Conservation (phyloP, 2,888 invertebrate genomes). For the Trichopria drosophilae region DNA sequence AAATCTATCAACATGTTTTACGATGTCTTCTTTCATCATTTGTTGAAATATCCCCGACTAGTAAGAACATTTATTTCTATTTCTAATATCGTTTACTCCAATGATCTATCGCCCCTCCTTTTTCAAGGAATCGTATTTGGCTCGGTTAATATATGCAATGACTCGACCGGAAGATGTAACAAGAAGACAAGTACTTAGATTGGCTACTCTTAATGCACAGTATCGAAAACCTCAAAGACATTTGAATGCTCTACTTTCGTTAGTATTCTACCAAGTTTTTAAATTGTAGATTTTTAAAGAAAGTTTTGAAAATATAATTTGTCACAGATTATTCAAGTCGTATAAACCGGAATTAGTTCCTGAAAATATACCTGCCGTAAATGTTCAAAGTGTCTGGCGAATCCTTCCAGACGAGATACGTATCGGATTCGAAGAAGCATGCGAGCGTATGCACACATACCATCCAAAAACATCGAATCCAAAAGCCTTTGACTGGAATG, state of each 20-base stretch:
- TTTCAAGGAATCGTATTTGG: conserved; percentile 43
- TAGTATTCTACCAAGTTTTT: conserved; percentile 26
- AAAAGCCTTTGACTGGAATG: conserved; percentile 42
- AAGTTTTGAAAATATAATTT: background rate
- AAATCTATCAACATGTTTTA: conserved; percentile 48
- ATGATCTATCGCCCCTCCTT: conserved; percentile 7
- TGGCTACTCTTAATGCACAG: conserved; percentile 39
- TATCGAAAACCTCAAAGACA: conserved; percentile 43
- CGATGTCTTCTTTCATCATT: conserved; percentile 43
- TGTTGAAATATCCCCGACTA: conserved; percentile 45
- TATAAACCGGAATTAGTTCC: conserved; percentile 56
- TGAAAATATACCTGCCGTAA: conserved; percentile 49
- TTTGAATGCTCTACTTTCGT: conserved; percentile 50
- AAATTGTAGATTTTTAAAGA: background rate
- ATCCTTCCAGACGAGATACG: conserved; percentile 46
- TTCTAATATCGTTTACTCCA: conserved; percentile 3
- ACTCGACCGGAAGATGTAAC: conserved; percentile 55
- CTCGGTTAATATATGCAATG: conserved; percentile 48
- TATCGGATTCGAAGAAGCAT: conserved; percentile 45
- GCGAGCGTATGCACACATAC: conserved; percentile 36
- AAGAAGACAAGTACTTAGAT: conserved; percentile 46
- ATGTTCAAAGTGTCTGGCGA: conserved; percentile 52
- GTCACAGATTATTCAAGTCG: conserved; percentile 51
- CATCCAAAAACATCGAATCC: conserved; percentile 14
- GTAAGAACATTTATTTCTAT: conserved; percentile 36